These are phyloP conservation scores for Oryctes rhinoceros DNA, from an alignment of 1,140 invertebrate genomes.

Conservation along the genomic window DNA sequence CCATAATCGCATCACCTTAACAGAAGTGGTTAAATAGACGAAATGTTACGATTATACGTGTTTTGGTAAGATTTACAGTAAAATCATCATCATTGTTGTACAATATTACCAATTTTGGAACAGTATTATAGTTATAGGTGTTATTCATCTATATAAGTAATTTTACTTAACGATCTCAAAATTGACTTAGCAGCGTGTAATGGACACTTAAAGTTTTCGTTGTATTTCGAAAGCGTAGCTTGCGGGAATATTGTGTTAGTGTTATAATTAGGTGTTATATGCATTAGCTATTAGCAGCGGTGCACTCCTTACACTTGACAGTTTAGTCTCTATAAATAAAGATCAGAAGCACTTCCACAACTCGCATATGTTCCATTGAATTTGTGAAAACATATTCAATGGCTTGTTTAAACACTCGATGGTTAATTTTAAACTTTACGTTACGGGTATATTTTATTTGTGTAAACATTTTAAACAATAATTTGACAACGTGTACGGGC, in stretches of 20 bases:
- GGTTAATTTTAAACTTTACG: not conserved
- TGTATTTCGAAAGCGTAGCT: constrained; percentile 20
- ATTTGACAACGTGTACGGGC: not conserved
- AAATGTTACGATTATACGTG: too few relatives aligned
- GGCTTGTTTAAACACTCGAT: not conserved
- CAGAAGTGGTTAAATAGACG: too few relatives aligned
- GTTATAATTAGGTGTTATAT: constrained; percentile 52
- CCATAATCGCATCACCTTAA: too few relatives aligned
- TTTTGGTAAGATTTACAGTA: too few relatives aligned
- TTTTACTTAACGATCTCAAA: too few relatives aligned
- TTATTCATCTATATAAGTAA: too few relatives aligned
- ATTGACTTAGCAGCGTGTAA: not conserved
- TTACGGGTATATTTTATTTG: not conserved
- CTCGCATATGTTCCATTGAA: constrained; percentile 51
- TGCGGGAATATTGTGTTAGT: constrained; percentile 24
- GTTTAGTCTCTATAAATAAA: constrained; percentile 52
- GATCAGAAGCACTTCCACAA: constrained; percentile 43
- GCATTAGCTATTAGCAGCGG: constrained; percentile 52
- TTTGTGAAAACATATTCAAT: constrained; percentile 50
- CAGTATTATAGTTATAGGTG: too few relatives aligned
- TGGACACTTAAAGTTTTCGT: not conserved
- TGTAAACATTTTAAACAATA: not conserved
- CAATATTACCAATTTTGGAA: too few relatives aligned
- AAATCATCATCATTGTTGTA: too few relatives aligned
- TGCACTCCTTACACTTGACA: constrained; percentile 50